phyloP scores from a whole-genome alignment of 2,113 vertebrate species.

The Prolemur simus region DNA sequence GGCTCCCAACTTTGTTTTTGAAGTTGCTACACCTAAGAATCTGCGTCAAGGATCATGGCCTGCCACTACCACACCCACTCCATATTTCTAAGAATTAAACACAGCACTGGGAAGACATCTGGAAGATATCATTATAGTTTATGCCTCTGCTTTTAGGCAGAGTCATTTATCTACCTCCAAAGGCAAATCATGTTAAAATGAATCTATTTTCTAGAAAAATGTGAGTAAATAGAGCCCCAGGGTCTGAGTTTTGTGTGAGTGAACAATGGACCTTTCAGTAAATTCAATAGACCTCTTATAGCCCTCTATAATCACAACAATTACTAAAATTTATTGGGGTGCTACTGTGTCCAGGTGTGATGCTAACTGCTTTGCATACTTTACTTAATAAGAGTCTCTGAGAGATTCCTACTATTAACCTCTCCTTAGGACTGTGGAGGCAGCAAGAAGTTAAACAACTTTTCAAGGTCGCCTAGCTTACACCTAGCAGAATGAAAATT shows the following conservation, averaged over 20 bases:
- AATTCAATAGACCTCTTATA: not conserved
- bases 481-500: not conserved
- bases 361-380: not conserved
- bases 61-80: not conserved
- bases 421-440: not conserved
- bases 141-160: not conserved
- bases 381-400: not conserved
- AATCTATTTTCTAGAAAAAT: no score
- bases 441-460: not conserved
- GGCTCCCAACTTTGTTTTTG: not conserved
- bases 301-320: not conserved
- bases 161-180: not conserved
- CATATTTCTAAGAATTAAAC: not conserved
- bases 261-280: not conserved
- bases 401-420: not conserved
- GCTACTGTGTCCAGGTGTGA: not conserved
- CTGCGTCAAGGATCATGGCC: not conserved
- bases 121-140: not conserved
- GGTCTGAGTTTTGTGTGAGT: not conserved
- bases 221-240: not conserved
- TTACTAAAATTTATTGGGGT: not conserved
- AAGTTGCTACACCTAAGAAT: not conserved
- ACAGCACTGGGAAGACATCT: not conserved
- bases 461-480: not conserved
- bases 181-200: no score